A percentile compares a stretch with the other conserved stretches of the same genome.
Conservation (phyloP, 2,888 invertebrate genomes). For the Alcis repandata region DNA sequence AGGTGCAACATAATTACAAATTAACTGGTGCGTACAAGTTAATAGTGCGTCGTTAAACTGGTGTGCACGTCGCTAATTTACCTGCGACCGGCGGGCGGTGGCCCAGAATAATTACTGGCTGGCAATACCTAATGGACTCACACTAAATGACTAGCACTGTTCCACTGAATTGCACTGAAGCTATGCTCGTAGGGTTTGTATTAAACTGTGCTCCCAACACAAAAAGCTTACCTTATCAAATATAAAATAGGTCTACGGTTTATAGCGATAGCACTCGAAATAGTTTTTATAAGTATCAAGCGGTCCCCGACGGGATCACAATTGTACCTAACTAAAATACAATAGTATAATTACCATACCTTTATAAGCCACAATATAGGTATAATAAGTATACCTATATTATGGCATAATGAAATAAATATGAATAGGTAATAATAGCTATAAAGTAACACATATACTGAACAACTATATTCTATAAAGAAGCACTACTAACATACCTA, state of each 20-base stretch:
- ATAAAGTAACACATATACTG: too few species aligned
- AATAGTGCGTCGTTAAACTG: constrained; percentile 19
- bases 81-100: constrained; percentile 32
- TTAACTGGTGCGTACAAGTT: constrained; percentile 13
- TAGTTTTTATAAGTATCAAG: too few species aligned
- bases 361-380: too few species aligned
- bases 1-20: constrained; percentile 8
- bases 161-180: not conserved
- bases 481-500: not conserved
- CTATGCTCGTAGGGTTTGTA: not conserved
- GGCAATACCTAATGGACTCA: constrained; percentile 21
- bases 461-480: not conserved
- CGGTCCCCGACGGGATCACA: too few species aligned
- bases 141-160: constrained; percentile 8
- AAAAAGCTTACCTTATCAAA: too few species aligned
- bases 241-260: too few species aligned
- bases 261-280: too few species aligned
- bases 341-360: too few species aligned
- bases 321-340: too few species aligned
- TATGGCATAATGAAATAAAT: too few species aligned
- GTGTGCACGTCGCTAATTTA: constrained; percentile 19
- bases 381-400: too few species aligned
- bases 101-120: constrained; percentile 36
- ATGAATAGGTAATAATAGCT: too few species aligned
- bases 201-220: not conserved